Conservation (phyloP, 2,888 invertebrate genomes). For the Galerucella calmariensis region DNA sequence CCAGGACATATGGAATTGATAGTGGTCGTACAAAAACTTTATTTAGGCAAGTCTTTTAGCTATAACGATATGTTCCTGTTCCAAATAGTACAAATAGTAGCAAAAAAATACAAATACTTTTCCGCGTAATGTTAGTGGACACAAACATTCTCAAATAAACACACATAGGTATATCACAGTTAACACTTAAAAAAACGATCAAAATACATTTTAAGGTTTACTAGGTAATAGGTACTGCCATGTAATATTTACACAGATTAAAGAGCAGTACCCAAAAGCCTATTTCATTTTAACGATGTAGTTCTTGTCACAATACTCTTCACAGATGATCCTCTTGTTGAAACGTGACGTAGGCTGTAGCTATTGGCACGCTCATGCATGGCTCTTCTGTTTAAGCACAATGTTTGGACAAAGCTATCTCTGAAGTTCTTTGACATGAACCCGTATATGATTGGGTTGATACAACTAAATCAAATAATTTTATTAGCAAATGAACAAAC, state of each 20-base stretch:
- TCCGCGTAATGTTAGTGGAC: not conserved
- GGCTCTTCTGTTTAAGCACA: conserved; percentile 59
- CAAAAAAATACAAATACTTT: not conserved
- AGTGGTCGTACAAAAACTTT: no score
- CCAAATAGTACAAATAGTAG: no score
- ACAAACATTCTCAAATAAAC: not conserved
- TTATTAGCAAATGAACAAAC: not conserved
- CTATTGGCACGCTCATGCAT: conserved; percentile 44
- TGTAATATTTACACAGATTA: conserved; percentile 8
- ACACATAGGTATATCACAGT: conserved; percentile 28
- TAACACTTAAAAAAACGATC: conserved; percentile 15
- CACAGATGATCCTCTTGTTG: conserved; percentile 59
- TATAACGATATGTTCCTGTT: no score
- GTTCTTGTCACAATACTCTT: conserved; percentile 58
- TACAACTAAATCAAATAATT: conserved; percentile 67
- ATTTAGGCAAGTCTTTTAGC: no score
- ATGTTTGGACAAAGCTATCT: conserved; percentile 68
- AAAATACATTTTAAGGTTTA: conserved; percentile 8
- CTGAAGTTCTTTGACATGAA: conserved; percentile 80
- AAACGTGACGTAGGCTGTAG: conserved; percentile 58
- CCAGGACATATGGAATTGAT: no score
- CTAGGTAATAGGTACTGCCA: conserved; percentile 1
- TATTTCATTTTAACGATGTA: conserved; percentile 32
- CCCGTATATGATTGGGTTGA: conserved; percentile 79
- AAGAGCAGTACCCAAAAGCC: conserved; percentile 11